Evolutionary conservation across 2,888 invertebrate species (phyloP).

Genomic region (Meiosimyza platycephala): DNA sequence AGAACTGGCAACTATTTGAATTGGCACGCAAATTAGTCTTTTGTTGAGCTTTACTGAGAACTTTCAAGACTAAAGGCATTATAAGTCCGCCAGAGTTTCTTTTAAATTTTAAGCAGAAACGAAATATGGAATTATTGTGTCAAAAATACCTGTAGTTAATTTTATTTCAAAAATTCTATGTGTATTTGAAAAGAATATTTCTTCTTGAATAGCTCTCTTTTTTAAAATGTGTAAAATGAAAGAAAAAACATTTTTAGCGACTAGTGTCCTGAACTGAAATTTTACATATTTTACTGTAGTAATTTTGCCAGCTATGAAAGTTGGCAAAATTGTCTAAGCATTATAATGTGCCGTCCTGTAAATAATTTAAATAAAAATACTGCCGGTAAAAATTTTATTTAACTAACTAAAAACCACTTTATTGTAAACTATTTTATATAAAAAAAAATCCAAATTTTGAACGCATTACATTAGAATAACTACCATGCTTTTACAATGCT

Average conservation of each 20-base stretch:
- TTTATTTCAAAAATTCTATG: background rate
- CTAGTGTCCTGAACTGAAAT: background rate
- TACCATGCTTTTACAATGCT: background rate
- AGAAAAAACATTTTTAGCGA: background rate
- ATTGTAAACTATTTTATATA: constrained; percentile 33
- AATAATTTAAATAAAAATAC: constrained; percentile 51
- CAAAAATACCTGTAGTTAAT: no score
- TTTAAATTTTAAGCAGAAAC: no score
- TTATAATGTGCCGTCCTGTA: constrained; percentile 54
- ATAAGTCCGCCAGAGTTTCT: no score
- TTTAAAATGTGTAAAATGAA: constrained; percentile 11
- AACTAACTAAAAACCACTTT: constrained; percentile 53
- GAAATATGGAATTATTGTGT: no score
- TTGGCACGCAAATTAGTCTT: constrained; percentile 48
- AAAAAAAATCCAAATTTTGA: constrained; percentile 22
- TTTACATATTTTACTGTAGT: background rate
- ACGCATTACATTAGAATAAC: constrained; percentile 34
- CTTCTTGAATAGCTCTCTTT: constrained; percentile 1
- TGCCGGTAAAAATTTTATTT: constrained; percentile 48
- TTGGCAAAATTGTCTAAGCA: background rate
- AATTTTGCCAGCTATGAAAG: background rate
- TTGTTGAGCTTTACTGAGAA: constrained; percentile 31
- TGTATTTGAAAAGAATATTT: background rate
- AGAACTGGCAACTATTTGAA: constrained; percentile 72
- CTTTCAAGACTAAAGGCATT: background rate